phyloP scores from a whole-genome alignment of 1,140 invertebrate genomes.

The Panagrolaimus sp. region DNA sequence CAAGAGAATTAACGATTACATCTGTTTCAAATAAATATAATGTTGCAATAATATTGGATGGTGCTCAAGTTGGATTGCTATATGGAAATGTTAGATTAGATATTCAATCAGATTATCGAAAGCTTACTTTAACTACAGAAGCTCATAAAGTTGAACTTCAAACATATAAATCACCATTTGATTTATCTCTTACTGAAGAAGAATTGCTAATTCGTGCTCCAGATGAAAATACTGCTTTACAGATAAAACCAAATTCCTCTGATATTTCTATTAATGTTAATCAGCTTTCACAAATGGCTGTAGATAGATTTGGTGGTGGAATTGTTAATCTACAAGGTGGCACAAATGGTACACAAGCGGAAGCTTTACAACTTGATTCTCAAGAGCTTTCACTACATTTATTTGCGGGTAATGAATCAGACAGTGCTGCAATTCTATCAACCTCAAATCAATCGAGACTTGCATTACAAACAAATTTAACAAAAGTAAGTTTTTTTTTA shows the following conservation, averaged over 20 bases:
- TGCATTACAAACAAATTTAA: background rate
- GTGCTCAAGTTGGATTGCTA: constrained; percentile 8
- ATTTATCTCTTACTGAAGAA: background rate
- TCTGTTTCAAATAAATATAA: constrained; percentile 1
- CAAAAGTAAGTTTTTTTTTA: background rate
- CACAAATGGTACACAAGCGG: background rate
- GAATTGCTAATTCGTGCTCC: background rate
- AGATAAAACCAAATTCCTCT: background rate
- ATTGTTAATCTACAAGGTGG: background rate
- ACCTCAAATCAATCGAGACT: background rate
- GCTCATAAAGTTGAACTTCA: background rate
- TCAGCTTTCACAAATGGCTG: background rate
- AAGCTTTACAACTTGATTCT: constrained; percentile 2
- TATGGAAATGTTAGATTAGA: constrained; percentile 3
- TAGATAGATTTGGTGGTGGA: background rate
- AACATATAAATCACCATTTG: background rate
- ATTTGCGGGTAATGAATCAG: background rate
- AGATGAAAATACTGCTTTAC: constrained; percentile 1
- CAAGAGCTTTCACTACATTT: background rate
- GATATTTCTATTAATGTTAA: background rate
- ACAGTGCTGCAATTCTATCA: background rate
- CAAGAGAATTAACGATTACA: background rate
- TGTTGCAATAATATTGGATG: constrained; percentile 2
- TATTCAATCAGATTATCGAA: constrained; percentile 6
- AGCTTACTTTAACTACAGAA: background rate